Conservation (phyloP, 37 sponge, comb jelly and placozoan species). For the Chondrosia reniformis region DNA sequence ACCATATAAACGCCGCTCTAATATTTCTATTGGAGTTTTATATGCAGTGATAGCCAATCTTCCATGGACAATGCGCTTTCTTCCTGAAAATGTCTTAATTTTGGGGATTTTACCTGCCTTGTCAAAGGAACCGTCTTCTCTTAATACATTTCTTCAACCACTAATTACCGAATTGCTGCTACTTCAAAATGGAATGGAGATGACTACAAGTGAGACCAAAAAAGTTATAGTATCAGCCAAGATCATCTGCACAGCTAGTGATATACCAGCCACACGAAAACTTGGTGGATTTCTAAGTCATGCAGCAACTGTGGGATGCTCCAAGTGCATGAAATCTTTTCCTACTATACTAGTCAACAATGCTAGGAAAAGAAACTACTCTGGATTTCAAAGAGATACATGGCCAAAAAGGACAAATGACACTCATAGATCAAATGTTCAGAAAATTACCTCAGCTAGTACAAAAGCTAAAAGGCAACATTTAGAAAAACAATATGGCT, state of each 20-base stretch:
- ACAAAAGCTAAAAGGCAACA: not conserved
- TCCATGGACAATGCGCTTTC: conserved; percentile 17
- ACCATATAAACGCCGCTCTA: conserved; percentile 3
- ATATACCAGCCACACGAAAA: conserved; percentile 1
- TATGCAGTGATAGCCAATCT: conserved; percentile 12
- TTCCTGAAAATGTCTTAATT: conserved; percentile 27
- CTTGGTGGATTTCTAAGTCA: not conserved
- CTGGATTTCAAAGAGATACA: not conserved
- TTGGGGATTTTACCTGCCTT: conserved; percentile 6
- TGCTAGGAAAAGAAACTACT: not conserved
- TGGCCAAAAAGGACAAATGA: not conserved
- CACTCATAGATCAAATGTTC: not conserved
- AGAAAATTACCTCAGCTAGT: not conserved
- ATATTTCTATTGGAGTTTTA: not conserved
- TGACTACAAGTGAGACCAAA: not conserved
- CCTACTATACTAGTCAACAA: not conserved
- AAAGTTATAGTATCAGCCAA: conserved; percentile 2
- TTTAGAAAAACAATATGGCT: not conserved
- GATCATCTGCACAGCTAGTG: not conserved
- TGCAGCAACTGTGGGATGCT: not conserved
- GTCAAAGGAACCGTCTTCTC: conserved; percentile 15
- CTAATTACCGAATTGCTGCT: not conserved
- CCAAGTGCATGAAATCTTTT: not conserved
- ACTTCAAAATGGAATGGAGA: not conserved
- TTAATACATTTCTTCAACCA: conserved; percentile 3